Evolutionary conservation across 2,888 invertebrate genomes (phyloP).

Genomic region (Cheilosia vernalis): DNA sequence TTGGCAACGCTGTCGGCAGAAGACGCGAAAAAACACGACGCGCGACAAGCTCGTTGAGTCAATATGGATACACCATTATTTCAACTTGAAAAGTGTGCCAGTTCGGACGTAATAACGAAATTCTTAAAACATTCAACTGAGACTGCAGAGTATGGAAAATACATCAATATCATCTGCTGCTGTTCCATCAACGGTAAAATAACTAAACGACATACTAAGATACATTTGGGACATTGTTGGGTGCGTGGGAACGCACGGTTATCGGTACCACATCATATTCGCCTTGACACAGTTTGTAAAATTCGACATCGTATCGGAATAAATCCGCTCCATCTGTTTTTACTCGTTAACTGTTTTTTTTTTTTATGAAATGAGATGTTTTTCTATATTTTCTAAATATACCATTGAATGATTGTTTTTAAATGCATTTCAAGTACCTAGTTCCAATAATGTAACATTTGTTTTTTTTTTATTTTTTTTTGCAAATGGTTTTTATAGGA

Average conservation of each 20-base stretch:
- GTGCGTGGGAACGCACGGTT: not conserved
- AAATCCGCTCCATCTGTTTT: constrained; percentile 2
- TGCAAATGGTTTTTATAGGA: constrained; percentile 70
- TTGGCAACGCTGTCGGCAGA: not conserved
- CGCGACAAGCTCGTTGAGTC: not conserved
- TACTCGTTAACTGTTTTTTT: constrained; percentile 31
- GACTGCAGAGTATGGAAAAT: not conserved
- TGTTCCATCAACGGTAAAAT: not conserved
- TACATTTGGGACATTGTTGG: not conserved
- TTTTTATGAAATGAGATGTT: constrained; percentile 46
- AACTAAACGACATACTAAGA: not conserved
- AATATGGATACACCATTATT: constrained; percentile 1
- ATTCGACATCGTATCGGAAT: not conserved
- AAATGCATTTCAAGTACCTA: constrained; percentile 2
- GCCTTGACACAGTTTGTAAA: not conserved
- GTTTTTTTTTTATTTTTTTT: constrained; percentile 31
- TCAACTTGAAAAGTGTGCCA: not conserved
- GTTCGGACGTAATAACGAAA: constrained; percentile 2
- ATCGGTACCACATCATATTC: not conserved
- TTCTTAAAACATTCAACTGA: not conserved
- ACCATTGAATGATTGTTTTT: constrained; percentile 1
- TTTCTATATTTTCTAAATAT: not conserved
- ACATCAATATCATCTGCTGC: not conserved
- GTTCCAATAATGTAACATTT: not conserved
- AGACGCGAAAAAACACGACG: not conserved